A percentile compares a stretch with the other conserved stretches of the same genome.
These are phyloP conservation scores for Drosophila prosaltans DNA, from an alignment of 1,140 invertebrate species.

Conservation along the genomic window DNA sequence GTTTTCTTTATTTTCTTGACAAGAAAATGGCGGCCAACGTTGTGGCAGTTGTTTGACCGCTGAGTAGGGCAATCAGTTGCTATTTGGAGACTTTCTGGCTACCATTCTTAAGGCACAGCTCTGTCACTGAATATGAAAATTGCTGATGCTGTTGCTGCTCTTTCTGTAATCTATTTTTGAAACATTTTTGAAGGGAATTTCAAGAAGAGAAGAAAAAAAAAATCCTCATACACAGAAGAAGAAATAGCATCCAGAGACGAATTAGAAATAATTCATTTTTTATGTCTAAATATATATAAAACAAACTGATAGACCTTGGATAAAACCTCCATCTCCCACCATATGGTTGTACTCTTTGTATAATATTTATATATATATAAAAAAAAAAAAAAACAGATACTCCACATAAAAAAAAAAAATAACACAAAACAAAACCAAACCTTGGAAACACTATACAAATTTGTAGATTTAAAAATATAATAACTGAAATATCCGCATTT, in stretches of 20 bases:
- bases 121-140: neutral
- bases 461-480: constrained; percentile 12
- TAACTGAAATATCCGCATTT: constrained; percentile 12
- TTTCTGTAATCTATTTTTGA: neutral
- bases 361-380: neutral
- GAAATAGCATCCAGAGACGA: neutral
- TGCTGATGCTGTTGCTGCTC: neutral
- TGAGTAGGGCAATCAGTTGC: constrained; percentile 15
- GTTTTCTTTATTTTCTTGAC: constrained; percentile 14
- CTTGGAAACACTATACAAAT: constrained; percentile 14
- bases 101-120: neutral
- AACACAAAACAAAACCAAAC: neutral
- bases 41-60: constrained; percentile 22
- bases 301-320: neutral
- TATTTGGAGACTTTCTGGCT: constrained; percentile 1
- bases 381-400: neutral
- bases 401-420: constrained; percentile 1
- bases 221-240: neutral
- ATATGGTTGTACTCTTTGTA: neutral
- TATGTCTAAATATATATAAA: too few relatives aligned
- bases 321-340: neutral
- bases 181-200: neutral
- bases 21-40: constrained; percentile 8
- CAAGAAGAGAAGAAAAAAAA: too few relatives aligned
- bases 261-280: neutral